Conservation (phyloP, 2,113 vertebrate species). For the Monarcha castaneiventris region DNA sequence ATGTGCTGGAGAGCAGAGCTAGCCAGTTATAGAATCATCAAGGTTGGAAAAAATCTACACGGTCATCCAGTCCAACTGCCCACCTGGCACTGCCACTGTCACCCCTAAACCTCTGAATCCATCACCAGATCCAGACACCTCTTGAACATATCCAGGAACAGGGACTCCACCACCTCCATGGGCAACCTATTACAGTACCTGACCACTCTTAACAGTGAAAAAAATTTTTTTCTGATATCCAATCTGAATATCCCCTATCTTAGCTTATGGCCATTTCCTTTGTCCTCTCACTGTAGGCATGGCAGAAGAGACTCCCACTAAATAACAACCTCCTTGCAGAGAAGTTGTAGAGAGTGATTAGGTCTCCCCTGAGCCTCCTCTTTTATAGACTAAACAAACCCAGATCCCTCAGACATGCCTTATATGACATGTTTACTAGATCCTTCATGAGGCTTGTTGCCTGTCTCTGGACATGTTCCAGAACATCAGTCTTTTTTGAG, state of each 20-base stretch:
- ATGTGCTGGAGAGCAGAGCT: background rate
- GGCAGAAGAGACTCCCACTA: background rate
- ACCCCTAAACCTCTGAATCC: background rate
- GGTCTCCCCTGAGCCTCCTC: background rate
- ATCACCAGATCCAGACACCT: background rate
- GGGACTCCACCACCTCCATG: background rate
- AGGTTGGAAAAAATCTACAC: background rate
- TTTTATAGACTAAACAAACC: background rate
- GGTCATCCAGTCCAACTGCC: background rate
- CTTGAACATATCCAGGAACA: background rate
- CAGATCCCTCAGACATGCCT: background rate
- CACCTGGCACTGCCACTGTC: background rate
- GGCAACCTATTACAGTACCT: background rate
- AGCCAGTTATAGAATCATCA: background rate
- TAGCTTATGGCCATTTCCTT: background rate
- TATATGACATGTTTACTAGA: background rate
- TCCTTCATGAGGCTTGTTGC: background rate
- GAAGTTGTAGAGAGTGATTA: background rate
- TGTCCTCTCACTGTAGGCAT: background rate
- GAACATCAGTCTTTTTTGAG: background rate
- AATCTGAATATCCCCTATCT: background rate
- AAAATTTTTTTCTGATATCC: rapidly evolving
- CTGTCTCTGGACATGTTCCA: background rate
- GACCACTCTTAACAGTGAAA: no score
- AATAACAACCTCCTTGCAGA: background rate